phyloP scores from a whole-genome alignment of 2,888 invertebrate genomes.

The Drosophila sordidapex region DNA sequence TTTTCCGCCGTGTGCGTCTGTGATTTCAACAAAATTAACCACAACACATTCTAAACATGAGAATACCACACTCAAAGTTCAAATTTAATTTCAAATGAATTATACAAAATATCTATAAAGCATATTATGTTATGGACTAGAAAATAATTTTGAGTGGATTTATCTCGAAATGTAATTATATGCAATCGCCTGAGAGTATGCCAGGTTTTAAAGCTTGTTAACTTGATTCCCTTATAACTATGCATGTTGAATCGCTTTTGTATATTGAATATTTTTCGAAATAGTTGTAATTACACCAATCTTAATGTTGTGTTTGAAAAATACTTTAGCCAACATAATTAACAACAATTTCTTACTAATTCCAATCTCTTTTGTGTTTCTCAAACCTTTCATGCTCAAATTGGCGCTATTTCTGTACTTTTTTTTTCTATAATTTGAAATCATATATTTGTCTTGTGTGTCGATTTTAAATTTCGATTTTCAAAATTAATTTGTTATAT shows the following conservation, averaged over 20 bases:
- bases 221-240: not conserved
- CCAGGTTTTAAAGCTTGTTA: not conserved
- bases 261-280: conserved; percentile 8
- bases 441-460: conserved; percentile 6
- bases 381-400: conserved; percentile 61
- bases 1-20: conserved; percentile 33
- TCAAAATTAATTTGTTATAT: not conserved
- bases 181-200: not conserved
- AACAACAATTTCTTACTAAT: conserved; percentile 49
- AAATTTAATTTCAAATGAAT: not conserved
- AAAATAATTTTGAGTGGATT: not conserved
- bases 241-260: conserved; percentile 32
- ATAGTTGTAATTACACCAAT: conserved; percentile 18
- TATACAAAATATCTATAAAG: not conserved
- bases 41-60: conserved; percentile 9
- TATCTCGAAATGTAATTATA: conserved; percentile 6
- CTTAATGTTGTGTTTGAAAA: conserved; percentile 29
- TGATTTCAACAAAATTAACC: not conserved
- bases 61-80: not conserved
- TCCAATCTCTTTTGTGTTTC: conserved; percentile 57
- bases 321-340: conserved; percentile 10
- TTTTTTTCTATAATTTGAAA: conserved; percentile 25
- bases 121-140: not conserved
- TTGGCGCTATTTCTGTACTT: conserved; percentile 43
- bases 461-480: not conserved